phyloP scores from a whole-genome alignment of 2,113 vertebrate genomes.

The Chionodraco myersi region DNA sequence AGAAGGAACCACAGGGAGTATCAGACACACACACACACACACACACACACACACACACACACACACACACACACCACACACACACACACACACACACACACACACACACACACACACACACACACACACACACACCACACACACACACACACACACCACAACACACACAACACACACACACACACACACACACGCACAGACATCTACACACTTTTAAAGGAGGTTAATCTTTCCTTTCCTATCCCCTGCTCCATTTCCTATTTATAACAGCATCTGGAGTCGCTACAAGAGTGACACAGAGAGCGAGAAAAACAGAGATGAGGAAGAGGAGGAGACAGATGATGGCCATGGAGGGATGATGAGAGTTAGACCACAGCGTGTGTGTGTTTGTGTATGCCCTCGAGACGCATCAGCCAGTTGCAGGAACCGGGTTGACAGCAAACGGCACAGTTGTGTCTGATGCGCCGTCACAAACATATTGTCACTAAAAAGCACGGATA shows the following conservation, averaged over 20 bases:
- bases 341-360: constrained; percentile 7
- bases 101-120: neutral
- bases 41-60: constrained; percentile 1
- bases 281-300: constrained; percentile 13
- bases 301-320: constrained; percentile 9
- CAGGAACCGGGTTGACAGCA: constrained; percentile 1
- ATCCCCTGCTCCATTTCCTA: constrained; percentile 5
- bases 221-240: constrained; percentile 16
- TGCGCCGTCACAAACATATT: too few relatives aligned
- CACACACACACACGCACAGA: neutral
- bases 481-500: constrained; percentile 31
- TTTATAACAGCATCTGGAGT: constrained; percentile 52
- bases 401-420: constrained; percentile 1
- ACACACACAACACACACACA: neutral
- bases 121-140: too few relatives aligned
- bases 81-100: neutral
- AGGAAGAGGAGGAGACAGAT: constrained; percentile 18
- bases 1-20: constrained; percentile 35
- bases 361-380: neutral
- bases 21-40: constrained; percentile 17
- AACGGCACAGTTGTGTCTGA: too few relatives aligned
- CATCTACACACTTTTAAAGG: neutral
- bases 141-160: too few relatives aligned
- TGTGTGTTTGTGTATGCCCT: constrained; percentile 11
- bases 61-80: constrained; percentile 9